These are phyloP conservation scores for Piscicola geometra DNA, from an alignment of 2,888 invertebrate genomes.

Conservation along the genomic window DNA sequence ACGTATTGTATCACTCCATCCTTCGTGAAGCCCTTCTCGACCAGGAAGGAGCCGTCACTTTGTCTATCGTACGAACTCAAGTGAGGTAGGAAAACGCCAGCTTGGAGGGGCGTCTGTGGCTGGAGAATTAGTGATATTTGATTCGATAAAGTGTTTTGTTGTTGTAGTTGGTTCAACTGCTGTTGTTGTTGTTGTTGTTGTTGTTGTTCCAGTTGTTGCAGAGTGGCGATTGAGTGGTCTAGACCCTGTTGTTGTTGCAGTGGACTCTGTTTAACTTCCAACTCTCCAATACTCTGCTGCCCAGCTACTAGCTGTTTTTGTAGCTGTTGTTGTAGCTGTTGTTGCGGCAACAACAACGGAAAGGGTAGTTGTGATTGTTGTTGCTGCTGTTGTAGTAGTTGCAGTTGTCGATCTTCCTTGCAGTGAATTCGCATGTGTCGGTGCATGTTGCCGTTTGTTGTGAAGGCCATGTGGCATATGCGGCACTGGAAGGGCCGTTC, in stretches of 20 bases:
- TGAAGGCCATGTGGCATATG: constrained; percentile 73
- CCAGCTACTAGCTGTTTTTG: constrained; percentile 53
- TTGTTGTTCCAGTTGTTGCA: not conserved
- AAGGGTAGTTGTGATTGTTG: constrained; percentile 2
- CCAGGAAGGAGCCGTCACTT: not conserved
- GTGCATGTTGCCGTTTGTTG: constrained; percentile 81
- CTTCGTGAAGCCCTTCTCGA: constrained; percentile 20
- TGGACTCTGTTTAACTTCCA: constrained; percentile 36
- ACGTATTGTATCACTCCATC: constrained; percentile 26
- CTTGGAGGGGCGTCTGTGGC: not conserved
- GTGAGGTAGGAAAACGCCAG: not conserved
- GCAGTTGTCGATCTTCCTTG: constrained; percentile 42
- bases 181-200: constrained; percentile 1
- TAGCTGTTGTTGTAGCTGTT: no score
- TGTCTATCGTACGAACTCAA: not conserved
- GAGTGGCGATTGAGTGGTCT: not conserved
- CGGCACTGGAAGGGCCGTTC: constrained; percentile 76
- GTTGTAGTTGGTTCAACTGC: not conserved
- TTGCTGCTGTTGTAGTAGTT: constrained; percentile 11
- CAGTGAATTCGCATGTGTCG: constrained; percentile 72
- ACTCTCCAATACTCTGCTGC: constrained; percentile 70
- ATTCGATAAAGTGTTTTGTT: no score
- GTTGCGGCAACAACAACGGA: not conserved
- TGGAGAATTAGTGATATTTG: no score
- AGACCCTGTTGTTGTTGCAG: not conserved